Evolutionary conservation across 2,888 invertebrate species (phyloP), one percentile per base, ranked within the genome.

Genomic region (Dicranocentrus wangi): DNA sequence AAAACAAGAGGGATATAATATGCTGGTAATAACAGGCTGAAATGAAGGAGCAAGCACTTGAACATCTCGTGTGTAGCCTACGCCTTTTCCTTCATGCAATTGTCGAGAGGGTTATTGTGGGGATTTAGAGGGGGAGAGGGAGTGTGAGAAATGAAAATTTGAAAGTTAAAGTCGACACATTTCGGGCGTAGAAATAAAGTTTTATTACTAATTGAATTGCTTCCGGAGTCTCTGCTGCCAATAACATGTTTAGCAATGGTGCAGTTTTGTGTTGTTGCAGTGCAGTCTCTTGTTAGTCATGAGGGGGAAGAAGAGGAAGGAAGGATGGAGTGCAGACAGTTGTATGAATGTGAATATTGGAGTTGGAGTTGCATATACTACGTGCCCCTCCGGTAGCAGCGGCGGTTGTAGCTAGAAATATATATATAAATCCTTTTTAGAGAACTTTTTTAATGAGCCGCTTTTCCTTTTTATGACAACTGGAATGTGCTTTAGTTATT

Each of bases 121-220:
- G 21, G 21, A 55, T 55, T 21, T 2, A 8, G 55, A 21, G 21
- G 17, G 21, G 21, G 19, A 55, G n/a, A 28, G n/a, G n/a, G n/a
- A n/a, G n/a, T n/a, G n/a, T 61, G 1, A 28, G 32, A 61, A 19
- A 61, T 61, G 61, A 23, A 28, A 61, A 32, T 61, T 28, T 61
- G 32, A 61, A 61, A 61, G 25, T 61, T 61, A 32, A 61, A 61
- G 32, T 15, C n/a, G 61, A 23, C 61, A 32, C n/a, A 39, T 13
- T 39, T 39, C n/a, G 51, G 51, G 10, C 51, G 61, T 1, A 19
- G 2, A 13, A 32, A 32, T 61, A 61, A 61, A 61, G 3, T 61
- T 61, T 61, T 61, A 61, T 61, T 61, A 32, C 61, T 17, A 61
- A 61, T 61, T 61, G 61, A 61, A 61, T 61, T 7, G 32, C 61